Evolutionary conservation across 2,888 invertebrate species (phyloP).

Genomic region (Heliconius erato): DNA sequence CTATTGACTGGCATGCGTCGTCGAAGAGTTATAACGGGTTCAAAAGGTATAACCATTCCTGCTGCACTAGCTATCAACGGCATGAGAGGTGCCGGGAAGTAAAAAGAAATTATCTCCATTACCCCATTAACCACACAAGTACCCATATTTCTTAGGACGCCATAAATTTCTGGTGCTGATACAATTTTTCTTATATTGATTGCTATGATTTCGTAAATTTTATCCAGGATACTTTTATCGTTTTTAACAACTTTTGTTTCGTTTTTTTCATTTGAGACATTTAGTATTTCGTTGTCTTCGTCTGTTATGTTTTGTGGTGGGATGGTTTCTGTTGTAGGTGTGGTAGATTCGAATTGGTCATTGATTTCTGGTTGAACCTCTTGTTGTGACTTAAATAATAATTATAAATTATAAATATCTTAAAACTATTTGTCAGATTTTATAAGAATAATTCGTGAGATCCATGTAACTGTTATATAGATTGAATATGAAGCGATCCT

Average conservation of each 20-base stretch:
- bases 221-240: conserved; percentile 34
- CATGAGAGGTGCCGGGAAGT: conserved; percentile 75
- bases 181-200: conserved; percentile 61
- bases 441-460: neutral
- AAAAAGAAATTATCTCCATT: conserved; percentile 74
- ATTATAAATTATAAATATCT: neutral
- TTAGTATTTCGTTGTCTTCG: conserved; percentile 40
- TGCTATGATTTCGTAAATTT: conserved; percentile 59
- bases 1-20: conserved; percentile 77
- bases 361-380: conserved; percentile 72
- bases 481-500: neutral
- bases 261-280: conserved; percentile 18
- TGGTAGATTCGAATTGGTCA: conserved; percentile 60
- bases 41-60: conserved; percentile 77
- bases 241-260: conserved; percentile 26
- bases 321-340: conserved; percentile 4
- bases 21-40: conserved; percentile 73
- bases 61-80: conserved; percentile 77
- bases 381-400: conserved; percentile 8
- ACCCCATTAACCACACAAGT: conserved; percentile 77
- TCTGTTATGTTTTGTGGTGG: conserved; percentile 36
- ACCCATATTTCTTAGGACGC: conserved; percentile 72
- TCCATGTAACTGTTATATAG: neutral
- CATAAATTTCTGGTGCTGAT: conserved; percentile 65
- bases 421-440: neutral